Conservation (phyloP, 2,888 invertebrate genomes). For the Drosophila mimetica region DNA sequence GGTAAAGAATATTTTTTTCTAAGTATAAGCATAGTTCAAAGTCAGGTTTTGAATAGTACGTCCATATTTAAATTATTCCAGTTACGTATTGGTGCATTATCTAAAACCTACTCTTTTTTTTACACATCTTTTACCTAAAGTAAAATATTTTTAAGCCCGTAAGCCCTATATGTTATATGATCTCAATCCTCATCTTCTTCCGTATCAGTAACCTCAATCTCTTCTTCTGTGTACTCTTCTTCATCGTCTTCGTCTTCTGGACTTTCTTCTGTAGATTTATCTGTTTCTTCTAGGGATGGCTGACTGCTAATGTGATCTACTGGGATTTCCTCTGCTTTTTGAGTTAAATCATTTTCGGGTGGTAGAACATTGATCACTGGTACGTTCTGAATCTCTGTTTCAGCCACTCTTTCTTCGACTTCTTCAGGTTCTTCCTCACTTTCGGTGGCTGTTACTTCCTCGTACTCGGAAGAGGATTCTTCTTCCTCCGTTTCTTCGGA, state of each 20-base stretch:
- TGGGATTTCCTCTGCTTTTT: slow-evolving; percentile 40
- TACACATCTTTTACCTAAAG: not conserved
- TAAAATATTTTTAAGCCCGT: not conserved
- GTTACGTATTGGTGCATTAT: not conserved
- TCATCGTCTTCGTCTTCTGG: slow-evolving; percentile 20
- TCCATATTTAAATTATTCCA: no score
- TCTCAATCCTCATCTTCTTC: slow-evolving; percentile 30
- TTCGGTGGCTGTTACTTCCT: slow-evolving; percentile 62
- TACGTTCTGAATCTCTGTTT: not conserved
- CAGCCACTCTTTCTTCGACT: not conserved
- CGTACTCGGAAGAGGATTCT: slow-evolving; percentile 56
- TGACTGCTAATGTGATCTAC: slow-evolving; percentile 40
- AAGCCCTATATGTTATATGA: no score
- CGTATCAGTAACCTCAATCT: slow-evolving; percentile 42
- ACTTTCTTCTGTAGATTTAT: slow-evolving; percentile 9
- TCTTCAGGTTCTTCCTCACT: slow-evolving; percentile 47
- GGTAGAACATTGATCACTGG: slow-evolving; percentile 63
- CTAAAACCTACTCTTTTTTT: not conserved
- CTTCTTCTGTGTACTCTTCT: slow-evolving; percentile 53
- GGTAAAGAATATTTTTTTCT: not conserved
- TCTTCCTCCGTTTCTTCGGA: slow-evolving; percentile 26
- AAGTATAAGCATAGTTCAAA: no score
- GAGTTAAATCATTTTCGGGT: slow-evolving; percentile 45
- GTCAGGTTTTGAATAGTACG: no score
- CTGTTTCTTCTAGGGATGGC: slow-evolving; percentile 16